A percentile compares a stretch with the other conserved stretches of the same genome.
Evolutionary conservation across 2,113 vertebrate species (phyloP).

Genomic region (Aleadryas rufinucha): DNA sequence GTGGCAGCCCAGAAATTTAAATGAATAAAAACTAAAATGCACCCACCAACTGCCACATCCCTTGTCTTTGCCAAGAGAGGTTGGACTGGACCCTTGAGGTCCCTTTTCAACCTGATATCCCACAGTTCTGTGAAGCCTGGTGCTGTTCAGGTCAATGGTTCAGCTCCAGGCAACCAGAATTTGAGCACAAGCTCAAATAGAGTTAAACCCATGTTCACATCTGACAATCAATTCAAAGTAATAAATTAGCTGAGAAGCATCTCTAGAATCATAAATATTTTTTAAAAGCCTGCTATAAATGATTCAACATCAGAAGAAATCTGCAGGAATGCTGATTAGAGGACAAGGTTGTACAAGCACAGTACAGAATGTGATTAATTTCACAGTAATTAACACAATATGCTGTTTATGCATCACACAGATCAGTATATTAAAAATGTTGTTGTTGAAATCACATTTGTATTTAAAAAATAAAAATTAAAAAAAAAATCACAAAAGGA

Average conservation of each 20-base stretch:
- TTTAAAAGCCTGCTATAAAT: neutral
- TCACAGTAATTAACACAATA: neutral
- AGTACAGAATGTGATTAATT: neutral
- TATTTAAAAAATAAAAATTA: neutral
- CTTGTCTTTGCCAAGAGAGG: neutral
- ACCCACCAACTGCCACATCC: fast-evolving
- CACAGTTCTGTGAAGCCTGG: neutral
- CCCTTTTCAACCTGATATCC: neutral
- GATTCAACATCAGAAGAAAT: neutral
- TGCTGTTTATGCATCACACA: neutral
- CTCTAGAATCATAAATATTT: neutral
- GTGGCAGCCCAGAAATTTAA: neutral
- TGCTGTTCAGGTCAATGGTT: neutral
- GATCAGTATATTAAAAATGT: neutral
- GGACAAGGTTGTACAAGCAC: neutral
- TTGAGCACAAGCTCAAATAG: neutral
- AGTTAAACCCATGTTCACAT: neutral
- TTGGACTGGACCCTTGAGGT: neutral
- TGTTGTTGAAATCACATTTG: neutral
- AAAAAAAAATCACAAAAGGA: neutral
- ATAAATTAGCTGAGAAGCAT: neutral
- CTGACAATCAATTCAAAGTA: neutral
- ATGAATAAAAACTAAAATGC: neutral
- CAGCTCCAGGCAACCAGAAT: neutral
- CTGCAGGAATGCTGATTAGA: neutral